Conservation (phyloP, 2,797 vertebrate species). For the Epinephelus coioides region DNA sequence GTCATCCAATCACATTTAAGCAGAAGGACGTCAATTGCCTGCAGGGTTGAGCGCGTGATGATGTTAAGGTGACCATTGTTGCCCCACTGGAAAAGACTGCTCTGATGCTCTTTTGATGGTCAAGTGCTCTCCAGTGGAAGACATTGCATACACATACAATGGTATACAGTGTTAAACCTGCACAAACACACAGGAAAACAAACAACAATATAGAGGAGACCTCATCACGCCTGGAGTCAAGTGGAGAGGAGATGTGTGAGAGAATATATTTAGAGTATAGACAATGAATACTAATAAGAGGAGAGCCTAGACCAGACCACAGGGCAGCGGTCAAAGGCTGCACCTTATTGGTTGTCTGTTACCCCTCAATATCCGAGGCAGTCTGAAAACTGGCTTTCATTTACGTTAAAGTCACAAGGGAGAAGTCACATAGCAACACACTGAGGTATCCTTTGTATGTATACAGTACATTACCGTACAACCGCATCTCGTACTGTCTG, state of each 20-base stretch:
- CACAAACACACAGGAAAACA: conserved; percentile 10
- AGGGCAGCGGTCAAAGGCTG: neutral
- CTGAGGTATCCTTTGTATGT: neutral
- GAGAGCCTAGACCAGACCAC: neutral
- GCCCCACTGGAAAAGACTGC: conserved; percentile 43
- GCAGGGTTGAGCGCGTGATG: conserved; percentile 75
- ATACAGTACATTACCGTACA: neutral
- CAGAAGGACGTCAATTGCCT: conserved; percentile 60
- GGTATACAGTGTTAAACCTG: conserved; percentile 19
- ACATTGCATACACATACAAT: conserved; percentile 42
- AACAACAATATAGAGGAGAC: conserved; percentile 6
- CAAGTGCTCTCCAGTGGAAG: conserved; percentile 67
- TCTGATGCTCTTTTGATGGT: conserved; percentile 55
- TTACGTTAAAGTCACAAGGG: conserved; percentile 17
- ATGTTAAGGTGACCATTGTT: conserved; percentile 73
- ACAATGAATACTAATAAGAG: conserved; percentile 12
- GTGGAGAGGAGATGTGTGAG: conserved; percentile 7
- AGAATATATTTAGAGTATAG: conserved; percentile 6
- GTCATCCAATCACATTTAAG: conserved; percentile 52
- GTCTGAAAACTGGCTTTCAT: conserved; percentile 10
- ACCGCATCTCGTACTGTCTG: neutral
- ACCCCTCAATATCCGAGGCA: conserved; percentile 6
- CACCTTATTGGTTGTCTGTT: conserved; percentile 19
- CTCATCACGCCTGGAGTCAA: neutral
- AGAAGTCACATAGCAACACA: neutral